Evolutionary conservation across 2,888 invertebrate species (phyloP), one percentile per base, ranked within the genome.

Genomic region (Boloria selene): DNA sequence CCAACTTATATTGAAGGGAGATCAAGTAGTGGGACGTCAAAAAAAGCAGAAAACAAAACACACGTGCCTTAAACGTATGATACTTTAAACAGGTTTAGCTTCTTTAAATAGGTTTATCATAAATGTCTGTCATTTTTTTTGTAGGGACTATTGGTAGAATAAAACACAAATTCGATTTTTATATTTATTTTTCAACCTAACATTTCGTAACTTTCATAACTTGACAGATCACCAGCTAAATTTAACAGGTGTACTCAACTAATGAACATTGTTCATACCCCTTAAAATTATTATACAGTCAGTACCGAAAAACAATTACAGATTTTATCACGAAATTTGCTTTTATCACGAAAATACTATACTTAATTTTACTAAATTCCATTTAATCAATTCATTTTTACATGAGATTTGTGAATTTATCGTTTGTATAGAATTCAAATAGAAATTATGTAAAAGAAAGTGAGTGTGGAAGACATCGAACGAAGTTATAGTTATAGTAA

Each of bases 121-220:
- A 16, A n/a, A 16, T n/a, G 2, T 13, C 4, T n/a, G 16, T 0
- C 50, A 26, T 7, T 22, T 53, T 13, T 10, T 45, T 17, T 50
- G 49, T 45, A 45, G 17, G 56, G 49, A 31, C 22, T 31, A 14
- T 59, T 0, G 13, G 54, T 53, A 44, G 66, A 88, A 81, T 86
- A 66, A 90, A 89, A 89, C 74, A 77, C 80, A 77, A 69, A 76
- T 83, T 80, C 73, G 79, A 82, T 82, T 90, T 73, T 87, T 85
- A 84, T 77, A 85, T 89, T 91, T 90, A 88, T 88, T 88, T 86
- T 90, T 90, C 91, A 92, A 91, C 88, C 92, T 92, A 92, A 92
- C 91, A 91, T 86, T 84, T 88, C 83, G 82, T 88, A 90, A 88
- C 87, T 86, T 82, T 85, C 81, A 84, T 88, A 90, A 90, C 87